Base-by-base conservation (phyloP, 2,888 invertebrate species). In the Lymantria monacha region DNA sequence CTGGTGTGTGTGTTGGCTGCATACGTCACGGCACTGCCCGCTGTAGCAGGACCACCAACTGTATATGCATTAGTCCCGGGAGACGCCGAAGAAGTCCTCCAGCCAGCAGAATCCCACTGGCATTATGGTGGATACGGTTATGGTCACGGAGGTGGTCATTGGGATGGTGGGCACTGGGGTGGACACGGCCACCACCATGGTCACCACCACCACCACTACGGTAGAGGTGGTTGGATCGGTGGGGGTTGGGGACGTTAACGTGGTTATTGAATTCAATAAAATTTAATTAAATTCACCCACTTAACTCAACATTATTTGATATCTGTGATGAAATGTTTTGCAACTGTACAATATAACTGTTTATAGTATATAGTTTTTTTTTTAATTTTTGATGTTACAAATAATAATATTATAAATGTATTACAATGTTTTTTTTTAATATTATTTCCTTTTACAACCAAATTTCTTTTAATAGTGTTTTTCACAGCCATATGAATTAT, bases 1-100 rank as follows among this genome's bases (percentile, higher is more conserved):
- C 48, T 85, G 13, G n/a, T 80, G 44, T 81, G 79, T 69, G 71
- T 66, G 12, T 74, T 73, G 61, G 40, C 77, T 55, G 83, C 81
- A 13, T 80, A 76, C 59, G 71, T 74, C 0, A 62, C 70, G 38
- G 79, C 79, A 30, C 44, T 80, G 11, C 82, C 83, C 0, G 57
- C 83, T 0, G 56, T 61, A 11, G 61, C 45, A 3, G 44, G 71
- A 5, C 72, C 30, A 36, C 75, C 22, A 33, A 74, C 76, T 0
- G 48, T 13, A 2, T 9, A 14, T 7, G 33, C 9, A 0, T 49
- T 48, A 9, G 48, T 52, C 5, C 42, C 9, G 0, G 46, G 33
- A 2, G 56, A 52, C 0, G 64, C 53, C 37, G 66, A 53, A 13
- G 59, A 66, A 52, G 42, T 48, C 0, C 31, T 57, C 9, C 53